phyloP scores from a whole-genome alignment of 2,113 vertebrate species.

The Bubo blakistoni region DNA sequence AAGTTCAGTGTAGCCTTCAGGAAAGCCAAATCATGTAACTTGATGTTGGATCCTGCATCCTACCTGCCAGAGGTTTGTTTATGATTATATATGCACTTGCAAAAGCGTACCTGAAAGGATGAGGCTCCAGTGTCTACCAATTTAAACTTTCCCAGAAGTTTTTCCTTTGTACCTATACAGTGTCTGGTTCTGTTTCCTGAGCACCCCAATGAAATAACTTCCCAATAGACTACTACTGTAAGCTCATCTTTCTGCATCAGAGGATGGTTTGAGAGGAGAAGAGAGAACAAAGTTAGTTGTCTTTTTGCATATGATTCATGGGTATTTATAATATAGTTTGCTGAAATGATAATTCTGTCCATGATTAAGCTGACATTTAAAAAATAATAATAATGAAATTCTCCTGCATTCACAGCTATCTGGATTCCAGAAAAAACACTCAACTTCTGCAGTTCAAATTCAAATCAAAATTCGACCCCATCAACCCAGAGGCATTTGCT shows the following conservation, averaged over 20 bases:
- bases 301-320: background rate
- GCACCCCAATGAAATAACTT: background rate
- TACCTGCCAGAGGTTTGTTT: background rate
- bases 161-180: background rate
- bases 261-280: background rate
- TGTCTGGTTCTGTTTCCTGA: background rate
- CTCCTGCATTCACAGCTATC: background rate
- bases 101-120: background rate
- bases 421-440: background rate
- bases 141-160: background rate
- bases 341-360: conserved; percentile 13
- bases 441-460: background rate
- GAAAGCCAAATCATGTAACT: background rate
- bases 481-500: background rate
- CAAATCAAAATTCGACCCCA: background rate
- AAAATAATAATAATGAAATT: background rate
- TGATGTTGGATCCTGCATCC: background rate
- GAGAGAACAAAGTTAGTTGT: background rate
- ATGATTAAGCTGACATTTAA: conserved; percentile 24
- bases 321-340: background rate
- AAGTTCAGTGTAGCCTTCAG: background rate
- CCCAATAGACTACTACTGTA: background rate
- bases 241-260: background rate
- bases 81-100: background rate
- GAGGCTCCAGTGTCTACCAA: background rate